Evolutionary conservation across 2,888 invertebrate species (phyloP).

Genomic region (Tipula confusa): DNA sequence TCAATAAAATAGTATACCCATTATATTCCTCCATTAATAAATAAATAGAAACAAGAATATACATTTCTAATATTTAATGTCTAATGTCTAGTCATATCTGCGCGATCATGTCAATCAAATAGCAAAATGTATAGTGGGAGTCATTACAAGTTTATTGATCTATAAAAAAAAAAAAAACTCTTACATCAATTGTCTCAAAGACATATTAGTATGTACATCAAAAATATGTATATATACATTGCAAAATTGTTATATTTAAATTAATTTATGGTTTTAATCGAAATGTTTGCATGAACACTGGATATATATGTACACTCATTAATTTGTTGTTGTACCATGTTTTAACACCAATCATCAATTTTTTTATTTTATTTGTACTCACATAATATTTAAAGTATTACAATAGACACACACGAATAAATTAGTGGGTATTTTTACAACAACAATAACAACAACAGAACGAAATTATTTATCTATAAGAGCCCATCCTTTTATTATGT

Average conservation of each 20-base stretch:
- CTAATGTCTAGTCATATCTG: neutral
- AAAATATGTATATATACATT: neutral
- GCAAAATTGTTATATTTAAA: slow-evolving; percentile 1
- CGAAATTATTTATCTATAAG: neutral
- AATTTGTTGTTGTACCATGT: neutral
- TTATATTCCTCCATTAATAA: neutral
- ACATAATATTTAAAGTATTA: neutral
- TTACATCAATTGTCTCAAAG: neutral
- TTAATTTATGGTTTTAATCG: neutral
- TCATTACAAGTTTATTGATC: slow-evolving; percentile 16
- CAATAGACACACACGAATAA: neutral
- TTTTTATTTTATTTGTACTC: neutral
- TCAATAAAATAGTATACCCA: neutral
- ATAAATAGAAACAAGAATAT: neutral
- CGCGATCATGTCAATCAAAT: slow-evolving; percentile 6
- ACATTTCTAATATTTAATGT: neutral
- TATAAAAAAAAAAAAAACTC: neutral
- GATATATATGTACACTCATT: neutral
- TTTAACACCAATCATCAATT: neutral
- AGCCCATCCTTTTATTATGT: slow-evolving; percentile 14
- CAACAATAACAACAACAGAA: too few species aligned
- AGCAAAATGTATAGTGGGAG: neutral
- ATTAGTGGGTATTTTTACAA: neutral
- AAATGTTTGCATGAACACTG: neutral
- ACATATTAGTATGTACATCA: neutral